phyloP scores from a whole-genome alignment of 2,888 invertebrate species.

The Unio delphinus region DNA sequence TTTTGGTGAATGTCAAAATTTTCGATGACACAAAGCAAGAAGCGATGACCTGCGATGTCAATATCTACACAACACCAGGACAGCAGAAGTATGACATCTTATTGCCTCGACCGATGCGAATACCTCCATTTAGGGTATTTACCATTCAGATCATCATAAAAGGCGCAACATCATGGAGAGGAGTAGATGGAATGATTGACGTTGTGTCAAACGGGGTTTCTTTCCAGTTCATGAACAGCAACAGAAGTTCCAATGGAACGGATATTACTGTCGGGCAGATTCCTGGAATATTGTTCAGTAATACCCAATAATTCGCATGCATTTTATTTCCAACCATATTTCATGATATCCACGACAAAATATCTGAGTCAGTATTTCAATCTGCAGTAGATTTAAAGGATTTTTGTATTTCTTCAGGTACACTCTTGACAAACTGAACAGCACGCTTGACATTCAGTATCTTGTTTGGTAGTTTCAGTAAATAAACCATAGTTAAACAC shows the following conservation, averaged over 20 bases:
- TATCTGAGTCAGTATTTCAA: too few species aligned
- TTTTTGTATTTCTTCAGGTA: too few species aligned
- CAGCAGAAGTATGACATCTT: conserved; percentile 23
- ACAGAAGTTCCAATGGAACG: conserved; percentile 34
- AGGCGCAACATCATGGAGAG: conserved; percentile 24
- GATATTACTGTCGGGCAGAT: conserved; percentile 34
- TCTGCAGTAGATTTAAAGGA: too few species aligned
- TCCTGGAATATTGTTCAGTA: conserved; percentile 26
- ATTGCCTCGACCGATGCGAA: conserved; percentile 22
- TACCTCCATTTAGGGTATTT: conserved; percentile 25
- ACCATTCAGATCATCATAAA: conserved; percentile 24
- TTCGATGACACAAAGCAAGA: conserved; percentile 31
- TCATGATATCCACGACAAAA: too few species aligned
- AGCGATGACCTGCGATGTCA: conserved; percentile 19
- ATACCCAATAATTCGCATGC: conserved; percentile 14
- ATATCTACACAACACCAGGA: conserved; percentile 18
- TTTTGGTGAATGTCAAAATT: conserved; percentile 17
- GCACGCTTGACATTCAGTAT: too few species aligned
- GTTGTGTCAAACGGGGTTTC: conserved; percentile 28
- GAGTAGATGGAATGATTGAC: conserved; percentile 22
- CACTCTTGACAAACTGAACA: too few species aligned
- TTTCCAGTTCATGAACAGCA: conserved; percentile 30
- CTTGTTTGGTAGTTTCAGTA: too few species aligned
- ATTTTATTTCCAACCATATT: too few species aligned
- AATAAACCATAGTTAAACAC: too few species aligned